phyloP scores from a whole-genome alignment of 2,888 invertebrate species.

The Hecatera dysodea region DNA sequence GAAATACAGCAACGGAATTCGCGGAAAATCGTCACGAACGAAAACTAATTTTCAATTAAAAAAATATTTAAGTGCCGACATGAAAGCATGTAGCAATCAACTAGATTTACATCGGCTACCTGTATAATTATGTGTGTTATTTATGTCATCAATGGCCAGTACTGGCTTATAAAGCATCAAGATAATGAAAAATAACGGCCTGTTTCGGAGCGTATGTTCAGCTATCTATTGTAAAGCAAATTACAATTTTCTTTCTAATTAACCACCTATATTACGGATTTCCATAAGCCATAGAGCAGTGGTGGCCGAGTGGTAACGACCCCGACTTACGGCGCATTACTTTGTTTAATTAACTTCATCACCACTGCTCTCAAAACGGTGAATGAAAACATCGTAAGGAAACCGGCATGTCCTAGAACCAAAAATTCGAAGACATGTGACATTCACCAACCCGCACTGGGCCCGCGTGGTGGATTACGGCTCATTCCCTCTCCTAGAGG shows the following conservation, averaged over 20 bases:
- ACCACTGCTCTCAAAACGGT: too few relatives aligned
- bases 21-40: constrained; percentile 26
- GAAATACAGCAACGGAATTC: constrained; percentile 20
- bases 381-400: too few relatives aligned
- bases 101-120: constrained; percentile 13
- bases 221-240: background rate
- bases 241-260: constrained; percentile 5
- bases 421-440: too few relatives aligned
- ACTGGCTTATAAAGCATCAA: constrained; percentile 2
- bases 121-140: constrained; percentile 28
- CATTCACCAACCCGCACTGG: too few relatives aligned
- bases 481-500: too few relatives aligned
- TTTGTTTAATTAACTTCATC: too few relatives aligned
- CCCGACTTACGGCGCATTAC: too few relatives aligned
- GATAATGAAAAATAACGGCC: constrained; percentile 4
- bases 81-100: constrained; percentile 22
- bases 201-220: background rate
- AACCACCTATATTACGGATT: background rate
- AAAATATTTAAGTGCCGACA: constrained; percentile 16
- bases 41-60: constrained; percentile 20
- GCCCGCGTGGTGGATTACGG: too few relatives aligned
- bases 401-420: too few relatives aligned
- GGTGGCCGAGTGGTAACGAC: too few relatives aligned
- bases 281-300: too few relatives aligned
- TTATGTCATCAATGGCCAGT: constrained; percentile 24